Evolutionary conservation across 2,797 vertebrate genomes (phyloP).

Genomic region (Trichosurus vulpecula): DNA sequence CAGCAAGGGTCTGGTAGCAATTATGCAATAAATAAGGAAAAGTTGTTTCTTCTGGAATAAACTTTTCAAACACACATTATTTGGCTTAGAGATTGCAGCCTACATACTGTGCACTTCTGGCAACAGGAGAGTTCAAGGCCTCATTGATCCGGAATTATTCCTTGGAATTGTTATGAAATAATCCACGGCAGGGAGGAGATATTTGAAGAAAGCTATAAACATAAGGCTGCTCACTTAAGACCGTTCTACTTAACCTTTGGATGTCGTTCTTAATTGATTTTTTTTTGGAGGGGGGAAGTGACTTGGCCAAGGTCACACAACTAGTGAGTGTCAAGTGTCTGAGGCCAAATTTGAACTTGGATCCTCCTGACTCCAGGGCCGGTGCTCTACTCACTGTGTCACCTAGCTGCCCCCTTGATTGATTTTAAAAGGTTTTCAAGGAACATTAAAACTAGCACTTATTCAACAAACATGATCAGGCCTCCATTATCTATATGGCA

Average conservation of each 20-base stretch:
- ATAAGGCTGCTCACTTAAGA: neutral
- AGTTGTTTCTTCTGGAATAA: slow-evolving; percentile 2
- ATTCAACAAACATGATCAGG: neutral
- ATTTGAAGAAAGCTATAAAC: neutral
- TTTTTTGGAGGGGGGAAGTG: no score
- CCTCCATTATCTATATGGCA: neutral
- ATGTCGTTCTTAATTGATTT: neutral
- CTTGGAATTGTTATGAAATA: neutral
- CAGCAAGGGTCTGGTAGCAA: neutral
- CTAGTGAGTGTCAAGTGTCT: no score
- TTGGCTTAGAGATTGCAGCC: neutral
- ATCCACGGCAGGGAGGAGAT: neutral
- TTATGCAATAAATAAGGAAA: slow-evolving; percentile 2
- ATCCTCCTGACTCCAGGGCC: no score
- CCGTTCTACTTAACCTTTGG: neutral
- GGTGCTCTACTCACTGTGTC: no score
- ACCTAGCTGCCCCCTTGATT: no score
- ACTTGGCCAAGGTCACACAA: no score
- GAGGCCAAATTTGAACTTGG: no score
- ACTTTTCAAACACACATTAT: neutral
- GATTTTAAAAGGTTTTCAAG: neutral
- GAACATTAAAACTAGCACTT: neutral
- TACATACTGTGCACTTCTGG: neutral
- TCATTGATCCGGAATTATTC: neutral
- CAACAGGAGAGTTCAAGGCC: neutral